phyloP scores from a whole-genome alignment of 2,888 invertebrate species.

The Pyrrhosoma nymphula region DNA sequence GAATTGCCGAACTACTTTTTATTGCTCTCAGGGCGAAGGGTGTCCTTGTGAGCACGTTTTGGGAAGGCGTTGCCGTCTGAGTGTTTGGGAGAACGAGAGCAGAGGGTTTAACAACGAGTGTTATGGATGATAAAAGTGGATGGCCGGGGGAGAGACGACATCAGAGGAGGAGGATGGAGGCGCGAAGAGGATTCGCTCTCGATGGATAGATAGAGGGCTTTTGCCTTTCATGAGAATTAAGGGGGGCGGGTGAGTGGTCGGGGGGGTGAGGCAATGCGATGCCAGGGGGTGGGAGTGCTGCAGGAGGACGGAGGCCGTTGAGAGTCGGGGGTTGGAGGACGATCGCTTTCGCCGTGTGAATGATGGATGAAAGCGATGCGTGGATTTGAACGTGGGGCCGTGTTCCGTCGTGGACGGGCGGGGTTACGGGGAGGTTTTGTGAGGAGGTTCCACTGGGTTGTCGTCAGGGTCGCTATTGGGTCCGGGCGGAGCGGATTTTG shows the following conservation, averaged over 20 bases:
- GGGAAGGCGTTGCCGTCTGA: not conserved
- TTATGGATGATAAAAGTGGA: conserved; percentile 32
- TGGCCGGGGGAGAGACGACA: no score
- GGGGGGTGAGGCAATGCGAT: no score
- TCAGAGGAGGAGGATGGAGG: not conserved
- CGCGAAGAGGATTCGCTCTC: not conserved
- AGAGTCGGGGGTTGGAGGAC: not conserved
- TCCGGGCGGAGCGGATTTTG: no score
- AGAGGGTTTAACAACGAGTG: not conserved
- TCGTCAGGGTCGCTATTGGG: no score
- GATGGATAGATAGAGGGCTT: not conserved
- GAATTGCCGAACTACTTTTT: not conserved
- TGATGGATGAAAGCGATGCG: not conserved
- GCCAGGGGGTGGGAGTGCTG: no score
- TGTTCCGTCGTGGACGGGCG: not conserved
- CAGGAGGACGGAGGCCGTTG: no score
- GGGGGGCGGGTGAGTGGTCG: not conserved
- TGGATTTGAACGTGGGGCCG: not conserved
- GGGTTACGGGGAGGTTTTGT: no score
- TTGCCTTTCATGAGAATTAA: not conserved
- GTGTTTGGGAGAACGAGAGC: not conserved
- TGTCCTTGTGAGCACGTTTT: not conserved
- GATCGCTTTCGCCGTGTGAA: not conserved
- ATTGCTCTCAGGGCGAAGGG: not conserved
- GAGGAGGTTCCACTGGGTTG: not conserved